A percentile compares a stretch with the other conserved stretches of the same genome.
Conservation (phyloP, 2,888 invertebrate genomes). For the Rotaria magnacalcarata region DNA sequence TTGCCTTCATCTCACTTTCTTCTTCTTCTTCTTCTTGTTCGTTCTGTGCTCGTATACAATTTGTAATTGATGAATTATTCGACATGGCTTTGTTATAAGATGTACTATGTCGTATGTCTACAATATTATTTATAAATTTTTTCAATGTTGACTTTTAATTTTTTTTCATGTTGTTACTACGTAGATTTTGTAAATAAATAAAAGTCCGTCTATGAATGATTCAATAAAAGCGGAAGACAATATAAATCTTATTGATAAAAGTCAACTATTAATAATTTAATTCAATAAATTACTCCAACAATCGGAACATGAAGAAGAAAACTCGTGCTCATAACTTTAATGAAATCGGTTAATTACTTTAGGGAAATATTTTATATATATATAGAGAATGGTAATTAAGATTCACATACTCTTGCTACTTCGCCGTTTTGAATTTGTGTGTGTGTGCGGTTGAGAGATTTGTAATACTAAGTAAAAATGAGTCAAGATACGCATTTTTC, state of each 20-base stretch:
- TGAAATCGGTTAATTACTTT: too few relatives aligned
- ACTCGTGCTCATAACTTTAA: too few relatives aligned
- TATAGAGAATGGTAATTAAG: too few relatives aligned
- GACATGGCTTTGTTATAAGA: not conserved
- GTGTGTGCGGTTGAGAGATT: not conserved
- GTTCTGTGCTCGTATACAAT: not conserved
- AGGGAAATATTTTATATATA: too few relatives aligned
- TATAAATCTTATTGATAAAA: not conserved
- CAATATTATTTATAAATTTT: not conserved
- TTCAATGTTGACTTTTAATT: not conserved
- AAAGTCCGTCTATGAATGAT: not conserved
- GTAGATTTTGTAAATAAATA: not conserved
- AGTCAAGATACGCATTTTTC: not conserved
- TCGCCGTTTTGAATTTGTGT: too few relatives aligned
- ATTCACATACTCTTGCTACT: too few relatives aligned
- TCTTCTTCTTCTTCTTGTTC: too few relatives aligned
- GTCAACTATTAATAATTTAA: not conserved
- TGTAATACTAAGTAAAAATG: not conserved
- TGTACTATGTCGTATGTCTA: not conserved
- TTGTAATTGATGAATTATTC: not conserved
- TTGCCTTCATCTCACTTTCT: not conserved
- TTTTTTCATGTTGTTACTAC: not conserved
- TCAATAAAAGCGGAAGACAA: not conserved
- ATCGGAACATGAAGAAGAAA: not conserved
- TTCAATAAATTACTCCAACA: not conserved